Percentiles rank a stretch among this genome's conserved stretches.
Evolutionary conservation across 2,888 invertebrate genomes (phyloP).

Genomic region (Ormyrus nitidulus): DNA sequence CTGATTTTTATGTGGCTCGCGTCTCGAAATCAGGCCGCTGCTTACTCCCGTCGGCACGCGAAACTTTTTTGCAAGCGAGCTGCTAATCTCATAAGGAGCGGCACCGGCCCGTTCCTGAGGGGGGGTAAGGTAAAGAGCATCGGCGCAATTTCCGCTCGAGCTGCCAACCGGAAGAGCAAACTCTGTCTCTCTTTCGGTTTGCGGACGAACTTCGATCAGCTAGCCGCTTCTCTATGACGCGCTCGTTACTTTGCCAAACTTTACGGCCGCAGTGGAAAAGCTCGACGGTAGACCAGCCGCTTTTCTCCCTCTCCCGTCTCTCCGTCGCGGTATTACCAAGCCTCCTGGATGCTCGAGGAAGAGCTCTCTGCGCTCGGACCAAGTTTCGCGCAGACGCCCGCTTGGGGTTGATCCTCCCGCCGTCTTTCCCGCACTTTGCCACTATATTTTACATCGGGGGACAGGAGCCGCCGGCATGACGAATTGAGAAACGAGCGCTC

Average conservation of each 20-base stretch:
- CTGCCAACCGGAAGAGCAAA: conserved; percentile 25
- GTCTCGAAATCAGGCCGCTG: conserved; percentile 16
- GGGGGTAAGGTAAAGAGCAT: neutral
- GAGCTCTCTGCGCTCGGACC: neutral
- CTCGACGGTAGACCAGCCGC: neutral
- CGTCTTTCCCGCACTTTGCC: neutral
- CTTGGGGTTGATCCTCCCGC: neutral
- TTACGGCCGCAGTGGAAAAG: conserved; percentile 1
- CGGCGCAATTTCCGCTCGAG: conserved; percentile 12
- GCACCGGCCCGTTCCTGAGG: neutral
- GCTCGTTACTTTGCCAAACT: conserved; percentile 37
- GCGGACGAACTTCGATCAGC: conserved; percentile 24
- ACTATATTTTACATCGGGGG: conserved; percentile 37
- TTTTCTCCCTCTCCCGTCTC: neutral
- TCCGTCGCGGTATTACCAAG: no score
- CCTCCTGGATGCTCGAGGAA: no score
- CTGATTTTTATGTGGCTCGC: neutral
- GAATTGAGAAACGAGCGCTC: conserved; percentile 14
- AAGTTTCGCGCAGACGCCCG: conserved; percentile 7
- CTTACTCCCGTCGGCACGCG: conserved; percentile 22
- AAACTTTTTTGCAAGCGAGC: conserved; percentile 27
- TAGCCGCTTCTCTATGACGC: neutral
- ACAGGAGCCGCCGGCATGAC: conserved; percentile 19
- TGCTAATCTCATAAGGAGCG: conserved; percentile 24
- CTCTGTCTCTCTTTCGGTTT: neutral